Evolutionary conservation across 2,888 invertebrate genomes (phyloP).

Genomic region (Melanargia galathea): DNA sequence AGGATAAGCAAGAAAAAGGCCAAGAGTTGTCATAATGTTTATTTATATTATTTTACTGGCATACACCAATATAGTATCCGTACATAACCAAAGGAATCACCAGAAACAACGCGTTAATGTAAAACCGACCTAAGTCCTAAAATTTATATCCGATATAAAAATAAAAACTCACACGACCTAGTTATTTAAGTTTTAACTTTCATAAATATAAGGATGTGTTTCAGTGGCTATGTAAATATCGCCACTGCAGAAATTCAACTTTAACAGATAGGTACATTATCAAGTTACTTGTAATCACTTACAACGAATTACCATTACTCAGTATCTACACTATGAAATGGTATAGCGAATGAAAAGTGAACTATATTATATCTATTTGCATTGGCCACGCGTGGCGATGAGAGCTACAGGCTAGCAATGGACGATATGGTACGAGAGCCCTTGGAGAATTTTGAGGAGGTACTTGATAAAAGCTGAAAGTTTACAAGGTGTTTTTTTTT

Average conservation of each 20-base stretch:
- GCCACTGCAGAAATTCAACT: conserved; percentile 30
- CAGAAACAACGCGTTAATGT: conserved; percentile 57
- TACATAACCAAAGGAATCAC: conserved; percentile 58
- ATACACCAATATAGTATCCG: conserved; percentile 49
- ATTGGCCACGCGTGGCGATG: conserved; percentile 26
- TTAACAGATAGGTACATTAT: conserved; percentile 35
- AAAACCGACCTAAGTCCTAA: conserved; percentile 56
- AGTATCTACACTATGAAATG: conserved; percentile 34
- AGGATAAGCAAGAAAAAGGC: conserved; percentile 78
- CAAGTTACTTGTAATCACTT: conserved; percentile 23
- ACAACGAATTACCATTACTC: conserved; percentile 34
- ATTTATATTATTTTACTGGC: conserved; percentile 68
- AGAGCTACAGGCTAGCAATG: conserved; percentile 35
- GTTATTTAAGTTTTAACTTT: conserved; percentile 42
- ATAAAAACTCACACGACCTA: conserved; percentile 70
- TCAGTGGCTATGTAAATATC: conserved; percentile 35
- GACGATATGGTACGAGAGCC: conserved; percentile 12
- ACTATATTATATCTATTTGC: conserved; percentile 25
- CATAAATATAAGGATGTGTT: conserved; percentile 43
- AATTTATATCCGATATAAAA: conserved; percentile 70
- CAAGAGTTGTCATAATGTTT: conserved; percentile 74
- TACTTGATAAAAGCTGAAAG: neutral
- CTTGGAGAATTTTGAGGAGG: neutral
- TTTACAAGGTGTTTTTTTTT: neutral
- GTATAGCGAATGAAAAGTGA: conserved; percentile 39